Percentiles rank a stretch among this genome's conserved stretches.
phyloP scores from a whole-genome alignment of 1,140 invertebrate genomes.

The Drosophila pallidifrons region DNA sequence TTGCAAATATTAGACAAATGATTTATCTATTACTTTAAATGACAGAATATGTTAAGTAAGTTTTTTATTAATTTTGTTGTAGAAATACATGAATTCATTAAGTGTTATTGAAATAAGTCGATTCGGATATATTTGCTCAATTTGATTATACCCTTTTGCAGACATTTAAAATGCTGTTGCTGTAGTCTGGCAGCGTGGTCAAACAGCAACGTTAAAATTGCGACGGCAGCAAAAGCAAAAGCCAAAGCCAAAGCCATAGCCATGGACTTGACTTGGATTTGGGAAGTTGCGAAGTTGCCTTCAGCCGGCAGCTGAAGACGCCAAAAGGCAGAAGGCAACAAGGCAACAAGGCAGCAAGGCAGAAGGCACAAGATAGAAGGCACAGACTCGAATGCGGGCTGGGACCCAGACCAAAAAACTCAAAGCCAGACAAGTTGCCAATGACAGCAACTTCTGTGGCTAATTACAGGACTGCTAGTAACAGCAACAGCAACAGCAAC shows the following conservation, averaged over 20 bases:
- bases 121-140: not conserved
- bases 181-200: constrained; percentile 59
- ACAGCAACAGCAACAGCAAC: constrained; percentile 45
- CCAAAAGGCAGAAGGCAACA: constrained; percentile 57
- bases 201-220: constrained; percentile 71
- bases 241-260: not conserved
- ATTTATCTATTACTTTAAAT: too few species aligned
- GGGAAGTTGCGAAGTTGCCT: constrained; percentile 53
- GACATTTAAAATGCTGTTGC: constrained; percentile 8
- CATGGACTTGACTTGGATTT: constrained; percentile 74
- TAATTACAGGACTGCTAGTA: constrained; percentile 77
- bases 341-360: constrained; percentile 12
- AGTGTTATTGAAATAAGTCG: not conserved
- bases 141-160: not conserved
- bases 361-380: constrained; percentile 16
- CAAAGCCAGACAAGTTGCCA: constrained; percentile 45
- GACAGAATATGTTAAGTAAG: too few species aligned
- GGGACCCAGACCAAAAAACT: constrained; percentile 17
- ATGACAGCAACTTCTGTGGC: constrained; percentile 71
- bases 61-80: too few species aligned
- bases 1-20: too few species aligned
- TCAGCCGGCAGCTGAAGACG: constrained; percentile 63
- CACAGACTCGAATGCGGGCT: constrained; percentile 39
- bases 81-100: too few species aligned
- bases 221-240: constrained; percentile 30